phyloP scores from a whole-genome alignment of 1,140 invertebrate species.

The Battus philenor region DNA sequence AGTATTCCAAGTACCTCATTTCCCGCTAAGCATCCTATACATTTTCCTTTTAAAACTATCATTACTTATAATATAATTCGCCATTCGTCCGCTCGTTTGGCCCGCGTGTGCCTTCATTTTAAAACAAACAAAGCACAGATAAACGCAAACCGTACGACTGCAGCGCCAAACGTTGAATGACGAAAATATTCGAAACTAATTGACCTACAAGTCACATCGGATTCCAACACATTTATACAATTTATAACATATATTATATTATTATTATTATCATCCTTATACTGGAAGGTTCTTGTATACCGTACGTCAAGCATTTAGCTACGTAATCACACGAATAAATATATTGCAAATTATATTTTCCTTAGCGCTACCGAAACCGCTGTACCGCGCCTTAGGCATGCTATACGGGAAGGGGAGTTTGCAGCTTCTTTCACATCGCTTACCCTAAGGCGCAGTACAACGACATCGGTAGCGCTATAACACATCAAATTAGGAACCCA shows the following conservation, averaged over 20 bases:
- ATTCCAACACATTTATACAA: constrained; percentile 20
- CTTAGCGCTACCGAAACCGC: no score
- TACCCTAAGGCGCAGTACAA: no score
- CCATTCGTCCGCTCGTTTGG: no score
- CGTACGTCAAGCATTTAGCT: constrained; percentile 6
- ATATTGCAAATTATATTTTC: constrained; percentile 17
- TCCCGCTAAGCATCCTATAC: no score
- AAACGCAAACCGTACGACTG: neutral
- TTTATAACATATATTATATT: neutral
- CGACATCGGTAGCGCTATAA: no score
- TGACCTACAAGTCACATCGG: constrained; percentile 66
- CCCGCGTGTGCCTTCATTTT: neutral
- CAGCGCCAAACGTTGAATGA: neutral
- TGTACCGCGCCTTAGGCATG: constrained; percentile 1
- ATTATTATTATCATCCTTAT: constrained; percentile 10
- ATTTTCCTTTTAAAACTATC: no score
- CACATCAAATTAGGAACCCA: no score
- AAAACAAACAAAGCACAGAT: constrained; percentile 2
- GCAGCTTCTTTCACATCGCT: no score
- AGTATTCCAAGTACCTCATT: no score
- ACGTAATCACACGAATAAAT: constrained; percentile 14
- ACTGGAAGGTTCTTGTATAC: constrained; percentile 6
- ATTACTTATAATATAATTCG: no score
- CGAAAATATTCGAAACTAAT: constrained; percentile 34
- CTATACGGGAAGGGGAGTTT: no score